phyloP scores from a whole-genome alignment of 2,113 vertebrate species.

The pig (Sus scrofa) region T2T-Sscrofa CM000820.6:122421001-122421500 shows the following conservation, averaged over 20 bases:
- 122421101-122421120: background rate
- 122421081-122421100: background rate
- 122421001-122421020: background rate
- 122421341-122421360: slow-evolving; percentile 9
- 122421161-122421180: background rate
- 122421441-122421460: slow-evolving; percentile 15
- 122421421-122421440: background rate
- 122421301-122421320: background rate
- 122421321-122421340: background rate
- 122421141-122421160: background rate
- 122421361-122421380: background rate
- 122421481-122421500: slow-evolving; percentile 54
- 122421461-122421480: background rate
- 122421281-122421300: slow-evolving; percentile 11
- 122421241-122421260: background rate
- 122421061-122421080: background rate
- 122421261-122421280: background rate
- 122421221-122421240: background rate
- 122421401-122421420: background rate
- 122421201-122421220: background rate
- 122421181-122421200: background rate
- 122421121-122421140: background rate
- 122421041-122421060: background rate
- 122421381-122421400: background rate
- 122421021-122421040: background rate